phyloP scores from a whole-genome alignment of 1,140 invertebrate species.

The Drosophila chauvacae region DNA sequence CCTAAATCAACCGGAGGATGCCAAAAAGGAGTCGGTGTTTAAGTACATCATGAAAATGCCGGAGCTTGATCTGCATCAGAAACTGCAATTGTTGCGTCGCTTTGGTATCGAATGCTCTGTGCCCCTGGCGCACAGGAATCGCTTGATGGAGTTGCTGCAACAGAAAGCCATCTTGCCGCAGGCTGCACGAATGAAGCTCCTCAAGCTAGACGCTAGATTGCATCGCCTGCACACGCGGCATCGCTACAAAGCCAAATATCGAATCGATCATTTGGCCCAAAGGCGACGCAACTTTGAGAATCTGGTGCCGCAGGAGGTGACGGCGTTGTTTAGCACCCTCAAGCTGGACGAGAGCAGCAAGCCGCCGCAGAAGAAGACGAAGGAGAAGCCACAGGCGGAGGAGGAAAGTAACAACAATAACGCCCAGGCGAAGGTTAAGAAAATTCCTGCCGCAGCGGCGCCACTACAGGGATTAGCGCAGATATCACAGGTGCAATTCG shows the following conservation, averaged over 20 bases:
- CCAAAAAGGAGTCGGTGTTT: conserved; percentile 49
- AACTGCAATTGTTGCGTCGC: conserved; percentile 72
- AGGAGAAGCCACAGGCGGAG: conserved; percentile 35
- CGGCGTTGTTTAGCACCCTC: conserved; percentile 64
- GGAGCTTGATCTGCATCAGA: conserved; percentile 73
- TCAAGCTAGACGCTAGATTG: conserved; percentile 42
- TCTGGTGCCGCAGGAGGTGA: conserved; percentile 51
- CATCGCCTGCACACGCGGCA: conserved; percentile 45
- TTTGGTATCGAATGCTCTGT: conserved; percentile 66
- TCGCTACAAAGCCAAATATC: conserved; percentile 77
- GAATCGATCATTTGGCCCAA: conserved; percentile 44
- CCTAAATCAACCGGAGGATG: conserved; percentile 12
- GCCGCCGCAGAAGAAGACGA: conserved; percentile 1
- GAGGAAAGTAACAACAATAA: no score
- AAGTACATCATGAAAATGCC: conserved; percentile 75
- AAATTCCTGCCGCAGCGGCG: neutral
- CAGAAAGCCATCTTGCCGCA: conserved; percentile 15
- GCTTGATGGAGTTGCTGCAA: conserved; percentile 38
- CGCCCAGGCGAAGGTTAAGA: neutral
- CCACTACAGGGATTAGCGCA: conserved; percentile 70
- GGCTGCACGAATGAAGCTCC: neutral
- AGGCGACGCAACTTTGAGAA: conserved; percentile 48
- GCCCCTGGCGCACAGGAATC: conserved; percentile 17
- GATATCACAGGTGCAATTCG: conserved; percentile 87
- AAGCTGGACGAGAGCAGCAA: conserved; percentile 58